phyloP scores from a whole-genome alignment of 2,113 vertebrate genomes.

The Coryphaenoides rupestris region DNA sequence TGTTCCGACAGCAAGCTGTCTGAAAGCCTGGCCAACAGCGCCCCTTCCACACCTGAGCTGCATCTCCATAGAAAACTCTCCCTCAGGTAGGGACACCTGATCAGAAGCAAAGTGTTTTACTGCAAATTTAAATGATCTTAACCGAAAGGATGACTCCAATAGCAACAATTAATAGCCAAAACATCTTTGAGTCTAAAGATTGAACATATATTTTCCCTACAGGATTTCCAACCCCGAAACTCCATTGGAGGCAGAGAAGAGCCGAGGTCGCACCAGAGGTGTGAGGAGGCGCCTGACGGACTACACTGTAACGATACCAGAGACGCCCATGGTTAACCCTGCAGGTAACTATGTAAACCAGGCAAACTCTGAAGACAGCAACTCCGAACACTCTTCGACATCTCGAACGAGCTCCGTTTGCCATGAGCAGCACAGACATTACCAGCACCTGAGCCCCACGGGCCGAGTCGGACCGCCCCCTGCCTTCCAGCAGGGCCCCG shows the following conservation, averaged over 20 bases:
- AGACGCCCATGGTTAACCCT: slow-evolving; percentile 47
- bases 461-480: slow-evolving; percentile 41
- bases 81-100: slow-evolving; percentile 68
- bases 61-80: slow-evolving; percentile 73
- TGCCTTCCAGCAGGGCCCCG: slow-evolving; percentile 37
- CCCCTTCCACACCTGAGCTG: slow-evolving; percentile 79
- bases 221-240: slow-evolving; percentile 71
- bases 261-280: slow-evolving; percentile 67
- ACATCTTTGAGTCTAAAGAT: not conserved
- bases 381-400: slow-evolving; percentile 76
- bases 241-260: slow-evolving; percentile 47
- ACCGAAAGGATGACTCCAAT: no score
- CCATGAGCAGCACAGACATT: slow-evolving; percentile 50
- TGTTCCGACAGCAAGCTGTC: no score
- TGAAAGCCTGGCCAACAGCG: slow-evolving; percentile 69
- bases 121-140: no score
- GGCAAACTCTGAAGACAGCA: slow-evolving; percentile 77
- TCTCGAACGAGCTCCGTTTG: slow-evolving; percentile 72
- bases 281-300: slow-evolving; percentile 77
- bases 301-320: slow-evolving; percentile 61
- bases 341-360: slow-evolving; percentile 45
- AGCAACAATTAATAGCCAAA: not conserved
- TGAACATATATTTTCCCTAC: slow-evolving; percentile 7
- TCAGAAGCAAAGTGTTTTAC: no score
- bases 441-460: slow-evolving; percentile 31